These are phyloP conservation scores for Siniperca undulata DNA, from an alignment of 2,797 vertebrate species.

Conservation along the genomic window DNA sequence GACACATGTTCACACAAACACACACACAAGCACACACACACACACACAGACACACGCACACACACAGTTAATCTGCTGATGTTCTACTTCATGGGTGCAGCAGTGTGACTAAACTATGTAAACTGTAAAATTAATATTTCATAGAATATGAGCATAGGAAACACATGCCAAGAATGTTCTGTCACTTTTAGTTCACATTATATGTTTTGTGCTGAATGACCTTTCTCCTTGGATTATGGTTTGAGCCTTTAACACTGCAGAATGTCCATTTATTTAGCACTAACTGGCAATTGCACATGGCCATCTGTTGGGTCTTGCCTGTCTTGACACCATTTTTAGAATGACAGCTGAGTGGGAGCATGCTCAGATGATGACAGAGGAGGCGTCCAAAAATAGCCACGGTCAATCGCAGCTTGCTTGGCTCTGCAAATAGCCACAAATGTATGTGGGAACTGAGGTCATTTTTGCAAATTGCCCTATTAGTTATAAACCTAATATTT, in stretches of 20 bases:
- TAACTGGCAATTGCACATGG: neutral
- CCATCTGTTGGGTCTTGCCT: constrained; percentile 62
- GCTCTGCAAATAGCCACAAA: constrained; percentile 52
- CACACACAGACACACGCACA: constrained; percentile 9
- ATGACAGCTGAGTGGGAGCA: constrained; percentile 79
- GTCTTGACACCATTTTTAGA: constrained; percentile 71
- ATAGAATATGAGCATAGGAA: constrained; percentile 18
- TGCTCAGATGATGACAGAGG: constrained; percentile 64
- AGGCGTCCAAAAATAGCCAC: constrained; percentile 76
- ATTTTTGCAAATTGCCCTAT: neutral
- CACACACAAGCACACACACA: constrained; percentile 10
- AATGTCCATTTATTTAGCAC: neutral
- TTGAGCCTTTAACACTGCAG: neutral
- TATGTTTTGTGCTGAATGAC: neutral
- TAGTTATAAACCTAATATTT: neutral
- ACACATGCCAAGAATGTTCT: constrained; percentile 8
- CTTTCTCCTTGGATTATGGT: neutral
- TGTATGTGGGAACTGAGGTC: constrained; percentile 28
- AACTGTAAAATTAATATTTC: constrained; percentile 58
- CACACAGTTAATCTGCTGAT: constrained; percentile 7
- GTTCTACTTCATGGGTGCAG: constrained; percentile 28
- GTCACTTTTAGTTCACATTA: neutral
- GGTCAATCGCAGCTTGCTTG: constrained; percentile 43
- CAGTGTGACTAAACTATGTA: constrained; percentile 58
- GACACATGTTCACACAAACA: neutral